These are phyloP conservation scores for Sinelater perroti DNA, from an alignment of 2,888 invertebrate species.

Conservation along the genomic window DNA sequence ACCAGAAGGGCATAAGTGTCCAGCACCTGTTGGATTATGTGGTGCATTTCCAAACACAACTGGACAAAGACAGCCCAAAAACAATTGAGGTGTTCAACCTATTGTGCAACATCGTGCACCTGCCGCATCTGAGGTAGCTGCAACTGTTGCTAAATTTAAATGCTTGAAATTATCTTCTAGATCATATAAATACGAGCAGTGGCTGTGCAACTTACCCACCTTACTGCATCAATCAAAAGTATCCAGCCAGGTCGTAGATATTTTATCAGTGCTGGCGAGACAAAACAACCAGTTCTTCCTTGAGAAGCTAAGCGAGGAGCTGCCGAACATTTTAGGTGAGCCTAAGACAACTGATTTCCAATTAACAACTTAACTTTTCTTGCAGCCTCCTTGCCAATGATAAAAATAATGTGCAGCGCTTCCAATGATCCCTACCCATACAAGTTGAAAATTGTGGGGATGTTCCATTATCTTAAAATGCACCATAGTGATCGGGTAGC, in stretches of 20 bases:
- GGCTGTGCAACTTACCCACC: constrained; percentile 38
- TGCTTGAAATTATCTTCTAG: background rate
- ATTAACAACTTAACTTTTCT: constrained; percentile 3
- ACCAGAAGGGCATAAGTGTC: constrained; percentile 44
- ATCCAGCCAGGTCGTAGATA: constrained; percentile 64
- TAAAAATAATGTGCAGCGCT: constrained; percentile 2
- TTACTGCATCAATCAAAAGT: constrained; percentile 65
- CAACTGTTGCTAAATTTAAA: background rate
- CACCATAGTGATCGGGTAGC: no score
- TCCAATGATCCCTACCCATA: constrained; percentile 19
- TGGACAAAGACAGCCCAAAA: background rate
- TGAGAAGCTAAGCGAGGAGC: constrained; percentile 60
- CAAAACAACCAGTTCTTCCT: constrained; percentile 65
- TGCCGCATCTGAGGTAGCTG: constrained; percentile 6
- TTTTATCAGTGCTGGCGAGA: constrained; percentile 67
- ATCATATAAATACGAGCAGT: constrained; percentile 5
- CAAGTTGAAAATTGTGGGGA: constrained; percentile 15
- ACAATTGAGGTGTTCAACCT: constrained; percentile 24
- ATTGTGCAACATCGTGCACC: constrained; percentile 20
- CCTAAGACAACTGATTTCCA: background rate
- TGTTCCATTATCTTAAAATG: constrained; percentile 15
- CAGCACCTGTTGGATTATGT: constrained; percentile 36
- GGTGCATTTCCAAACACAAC: constrained; percentile 15
- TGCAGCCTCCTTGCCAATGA: constrained; percentile 7
- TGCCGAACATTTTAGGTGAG: constrained; percentile 61